Conservation (phyloP, 1,140 invertebrate genomes). For the Euura saliciscinereae region DNA sequence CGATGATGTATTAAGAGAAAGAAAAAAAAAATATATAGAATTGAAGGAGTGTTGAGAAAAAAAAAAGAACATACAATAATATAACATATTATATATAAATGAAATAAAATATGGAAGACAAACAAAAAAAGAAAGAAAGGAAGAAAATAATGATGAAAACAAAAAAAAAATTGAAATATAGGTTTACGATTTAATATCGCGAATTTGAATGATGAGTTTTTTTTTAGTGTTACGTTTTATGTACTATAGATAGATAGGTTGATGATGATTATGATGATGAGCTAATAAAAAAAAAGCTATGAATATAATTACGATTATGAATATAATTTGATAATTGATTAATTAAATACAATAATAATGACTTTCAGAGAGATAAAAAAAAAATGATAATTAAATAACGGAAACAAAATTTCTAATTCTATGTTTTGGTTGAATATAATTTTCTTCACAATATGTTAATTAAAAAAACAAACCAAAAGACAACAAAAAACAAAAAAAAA, state of each 20-base stretch:
- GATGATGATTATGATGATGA: constrained; percentile 15
- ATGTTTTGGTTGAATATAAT: too few relatives aligned
- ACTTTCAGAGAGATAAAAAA: not conserved
- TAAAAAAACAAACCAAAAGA: too few relatives aligned
- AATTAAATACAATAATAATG: not conserved
- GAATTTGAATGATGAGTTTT: constrained; percentile 33
- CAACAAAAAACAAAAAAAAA: too few relatives aligned
- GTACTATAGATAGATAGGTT: constrained; percentile 34
- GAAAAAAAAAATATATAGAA: constrained; percentile 44
- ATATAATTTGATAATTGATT: too few relatives aligned
- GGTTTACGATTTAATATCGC: constrained; percentile 24
- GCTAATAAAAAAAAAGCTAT: not conserved
- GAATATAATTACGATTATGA: not conserved
- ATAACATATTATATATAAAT: constrained; percentile 46
- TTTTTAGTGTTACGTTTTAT: constrained; percentile 51
- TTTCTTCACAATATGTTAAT: not conserved
- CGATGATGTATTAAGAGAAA: constrained; percentile 31
- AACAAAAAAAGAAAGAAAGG: constrained; percentile 21
- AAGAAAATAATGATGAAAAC: not conserved
- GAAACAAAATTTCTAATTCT: not conserved
- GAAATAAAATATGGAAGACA: not conserved
- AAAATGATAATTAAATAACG: not conserved
- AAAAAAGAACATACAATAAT: constrained; percentile 46
- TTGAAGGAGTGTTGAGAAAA: constrained; percentile 30
- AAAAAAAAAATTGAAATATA: constrained; percentile 24